phyloP scores from a whole-genome alignment of 2,797 vertebrate species.

The Sebastes baramenuke region DNA sequence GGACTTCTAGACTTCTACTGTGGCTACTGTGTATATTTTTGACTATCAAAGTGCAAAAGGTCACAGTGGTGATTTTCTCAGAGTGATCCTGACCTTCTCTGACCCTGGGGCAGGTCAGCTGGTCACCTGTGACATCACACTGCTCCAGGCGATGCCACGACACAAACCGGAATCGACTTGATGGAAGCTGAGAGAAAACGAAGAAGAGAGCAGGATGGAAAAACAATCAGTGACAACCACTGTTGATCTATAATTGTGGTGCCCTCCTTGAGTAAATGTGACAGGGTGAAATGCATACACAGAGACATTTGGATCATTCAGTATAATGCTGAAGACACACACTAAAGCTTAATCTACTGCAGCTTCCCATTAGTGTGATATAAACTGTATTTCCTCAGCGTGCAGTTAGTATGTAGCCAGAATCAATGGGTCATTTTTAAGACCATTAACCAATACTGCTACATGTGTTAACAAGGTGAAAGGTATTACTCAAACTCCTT shows the following conservation, averaged over 20 bases:
- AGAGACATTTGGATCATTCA: neutral
- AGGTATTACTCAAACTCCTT: neutral
- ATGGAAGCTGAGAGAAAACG: slow-evolving; percentile 85
- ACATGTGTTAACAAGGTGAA: neutral
- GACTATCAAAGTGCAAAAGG: neutral
- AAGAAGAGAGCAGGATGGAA: neutral
- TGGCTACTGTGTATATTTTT: neutral
- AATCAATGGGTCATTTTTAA: slow-evolving; percentile 35
- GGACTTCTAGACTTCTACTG: neutral
- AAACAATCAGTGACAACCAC: neutral
- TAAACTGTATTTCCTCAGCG: slow-evolving; percentile 7
- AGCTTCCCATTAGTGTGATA: slow-evolving; percentile 7
- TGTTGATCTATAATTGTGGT: neutral
- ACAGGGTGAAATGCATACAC: neutral
- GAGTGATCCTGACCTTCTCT: slow-evolving; percentile 86
- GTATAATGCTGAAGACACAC: neutral
- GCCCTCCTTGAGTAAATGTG: neutral
- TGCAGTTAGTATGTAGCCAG: slow-evolving; percentile 9
- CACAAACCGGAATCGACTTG: slow-evolving; percentile 87
- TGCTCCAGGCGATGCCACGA: slow-evolving; percentile 89
- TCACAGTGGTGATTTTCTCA: neutral
- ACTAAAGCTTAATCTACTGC: slow-evolving; percentile 34
- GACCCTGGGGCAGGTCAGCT: slow-evolving; percentile 91
- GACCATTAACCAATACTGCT: slow-evolving; percentile 34
- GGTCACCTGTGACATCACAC: slow-evolving; percentile 87